Evolutionary conservation across 2,888 invertebrate species (phyloP), one percentile per base, ranked within the genome.

Genomic region (Epinotia brunnichana): DNA sequence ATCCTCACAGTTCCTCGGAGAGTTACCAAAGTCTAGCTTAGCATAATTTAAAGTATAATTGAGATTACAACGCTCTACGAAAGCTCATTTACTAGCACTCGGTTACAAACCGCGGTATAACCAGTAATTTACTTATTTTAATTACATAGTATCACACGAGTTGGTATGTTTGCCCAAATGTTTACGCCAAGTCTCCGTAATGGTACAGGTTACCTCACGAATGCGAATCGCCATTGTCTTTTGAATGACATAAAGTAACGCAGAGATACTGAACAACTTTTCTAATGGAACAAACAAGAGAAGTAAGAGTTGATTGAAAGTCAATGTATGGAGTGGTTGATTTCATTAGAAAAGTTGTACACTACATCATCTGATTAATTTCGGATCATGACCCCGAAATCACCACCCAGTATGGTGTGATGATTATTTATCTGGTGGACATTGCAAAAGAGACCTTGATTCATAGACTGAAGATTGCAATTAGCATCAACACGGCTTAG

Each of bases 61-160:
- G 19, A 24, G 19, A 57, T 39, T 66, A 66, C 24, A 48, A 67
- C 48, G 62, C 71, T 44, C 35, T 61, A 17, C 48, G 19, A 10
- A 69, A 11, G 67, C 66, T 64, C 69, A 69, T 59, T 51, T 56
- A 21, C 29, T 61, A 62, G 67, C 53, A 51, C 10, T 56, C 68
- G 64, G 70, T 73, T 73, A n/a, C 54, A 73, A 68, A 68, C 68
- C 68, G 62, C 35, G 56, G 35, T 57, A 51, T 41, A 57, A 51
- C 21, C 39, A 24, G 48, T 62, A 39, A 39, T 48, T 53, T n/a
- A 60, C 5, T 17, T 19, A 39, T 41, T 66, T 66, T 10, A 15
- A 11, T 56, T 41, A 35, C 44, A 59, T 68, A 24, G 3, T 29
- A 57, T 44, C 67, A 68, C 67, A 68, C 24, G 24, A 48, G 44